Evolutionary conservation across 2,797 vertebrate species (phyloP).

Genomic region (Morus bassanus): DNA sequence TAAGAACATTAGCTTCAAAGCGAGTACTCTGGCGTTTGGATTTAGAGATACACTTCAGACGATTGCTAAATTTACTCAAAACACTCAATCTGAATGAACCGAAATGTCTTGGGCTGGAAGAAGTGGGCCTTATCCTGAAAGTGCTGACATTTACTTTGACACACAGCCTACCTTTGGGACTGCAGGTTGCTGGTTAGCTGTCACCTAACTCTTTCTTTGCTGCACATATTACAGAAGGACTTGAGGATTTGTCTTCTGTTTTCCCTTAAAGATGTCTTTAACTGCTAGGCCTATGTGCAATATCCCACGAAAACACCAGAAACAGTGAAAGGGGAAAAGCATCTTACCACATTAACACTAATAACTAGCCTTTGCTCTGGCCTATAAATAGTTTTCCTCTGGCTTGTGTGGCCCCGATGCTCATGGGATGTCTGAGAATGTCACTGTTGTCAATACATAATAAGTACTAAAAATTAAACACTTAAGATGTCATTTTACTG

Average conservation of each 20-base stretch:
- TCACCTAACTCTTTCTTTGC: not conserved
- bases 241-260: not conserved
- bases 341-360: not conserved
- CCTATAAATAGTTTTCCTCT: not conserved
- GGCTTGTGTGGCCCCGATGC: not conserved
- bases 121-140: not conserved
- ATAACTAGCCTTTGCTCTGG: not conserved
- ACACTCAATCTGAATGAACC: not conserved
- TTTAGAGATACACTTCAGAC: not conserved
- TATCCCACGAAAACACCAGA: not conserved
- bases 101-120: not conserved
- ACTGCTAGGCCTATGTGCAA: not conserved
- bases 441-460: not conserved
- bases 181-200: not conserved
- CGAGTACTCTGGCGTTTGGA: fast-evolving
- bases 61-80: not conserved
- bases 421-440: not conserved
- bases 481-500: not conserved
- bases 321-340: not conserved
- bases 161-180: not conserved
- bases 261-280: not conserved
- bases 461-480: not conserved
- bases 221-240: not conserved
- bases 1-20: slow-evolving; percentile 27
- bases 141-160: not conserved